Evolutionary conservation across 2,888 invertebrate species (phyloP), one percentile per base, ranked within the genome.

Genomic region (Steromphala cineraria): DNA sequence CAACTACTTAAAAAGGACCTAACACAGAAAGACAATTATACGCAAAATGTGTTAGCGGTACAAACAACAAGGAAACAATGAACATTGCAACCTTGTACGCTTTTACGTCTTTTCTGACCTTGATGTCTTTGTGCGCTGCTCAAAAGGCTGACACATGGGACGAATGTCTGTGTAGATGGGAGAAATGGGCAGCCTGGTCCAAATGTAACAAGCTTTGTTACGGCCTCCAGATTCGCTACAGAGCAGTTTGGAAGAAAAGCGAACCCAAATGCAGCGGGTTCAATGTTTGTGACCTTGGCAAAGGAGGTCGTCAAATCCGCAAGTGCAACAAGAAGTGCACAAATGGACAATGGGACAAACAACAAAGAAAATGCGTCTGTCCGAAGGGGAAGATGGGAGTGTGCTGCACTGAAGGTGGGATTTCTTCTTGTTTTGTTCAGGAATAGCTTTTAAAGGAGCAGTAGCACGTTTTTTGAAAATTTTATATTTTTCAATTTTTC

Each of bases 141-240:
- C 52, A 36, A 17, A 67, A 31, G 21, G 71, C 79, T 8, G 28
- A 24, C 7, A 78, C 79, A 5, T 79, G 79, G 79, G 79, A 71
- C 15, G n/a, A 67, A 31, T 79, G 79, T 53, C 13, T 24, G 15
- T 79, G 79, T 53, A 67, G 36, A 31, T 79, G 79, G 79, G 79
- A 24, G 5, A 24, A 67, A 7, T 79, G 79, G 79, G 55, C 21
- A 5, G n/a, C 53, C 1, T 79, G 79, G 79, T 79, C 79, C 3
- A 40, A 28, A 17, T 79, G 79, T 36, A 53, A 52, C 24, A 71
- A 79, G 36, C 24, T 17, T 17, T 79, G 79, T 17, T 24, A 67
- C 21, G 79, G 79, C 2, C 19, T 8, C 40, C 79, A 79, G 36
- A 71, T 28, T 8, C 67, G 79, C 52, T 24, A 40, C n/a, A 46